phyloP scores from a whole-genome alignment of 2,113 vertebrate genomes.

The Myxocyprinus asiaticus region DNA sequence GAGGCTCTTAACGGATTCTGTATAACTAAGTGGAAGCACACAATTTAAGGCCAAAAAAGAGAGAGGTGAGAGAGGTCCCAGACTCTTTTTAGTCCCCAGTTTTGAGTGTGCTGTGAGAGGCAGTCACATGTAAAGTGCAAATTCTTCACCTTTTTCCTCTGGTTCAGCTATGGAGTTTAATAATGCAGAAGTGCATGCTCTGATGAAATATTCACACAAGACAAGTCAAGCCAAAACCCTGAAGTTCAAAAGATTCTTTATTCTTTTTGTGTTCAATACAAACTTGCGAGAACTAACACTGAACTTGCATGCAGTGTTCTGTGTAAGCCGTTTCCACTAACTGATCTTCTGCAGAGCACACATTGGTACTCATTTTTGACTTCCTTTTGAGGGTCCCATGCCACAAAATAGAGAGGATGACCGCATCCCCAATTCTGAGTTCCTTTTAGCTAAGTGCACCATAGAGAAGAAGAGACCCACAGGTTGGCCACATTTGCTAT shows the following conservation, averaged over 20 bases:
- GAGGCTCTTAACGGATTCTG: not conserved
- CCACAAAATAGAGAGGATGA: no score
- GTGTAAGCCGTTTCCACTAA: no score
- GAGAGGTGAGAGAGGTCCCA: not conserved
- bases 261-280: not conserved
- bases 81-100: conserved; percentile 1
- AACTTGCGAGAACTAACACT: no score
- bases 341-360: no score
- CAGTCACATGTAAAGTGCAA: conserved; percentile 17
- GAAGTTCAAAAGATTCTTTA: not conserved
- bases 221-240: not conserved
- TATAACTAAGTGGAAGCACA: not conserved
- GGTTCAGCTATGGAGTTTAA: conserved; percentile 1
- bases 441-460: no score
- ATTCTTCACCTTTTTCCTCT: conserved; percentile 21
- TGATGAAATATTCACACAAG: conserved; percentile 44
- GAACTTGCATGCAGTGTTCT: no score
- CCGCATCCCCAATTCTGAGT: no score
- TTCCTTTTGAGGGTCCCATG: no score
- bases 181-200: conserved; percentile 31
- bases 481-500: no score
- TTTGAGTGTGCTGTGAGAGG: not conserved
- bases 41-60: conserved; percentile 9
- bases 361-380: no score
- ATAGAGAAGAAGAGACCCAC: no score